Percentiles rank a stretch among this genome's conserved stretches.
phyloP scores from a whole-genome alignment of 2,888 invertebrate genomes.

The Glaucopsyche alexis region DNA sequence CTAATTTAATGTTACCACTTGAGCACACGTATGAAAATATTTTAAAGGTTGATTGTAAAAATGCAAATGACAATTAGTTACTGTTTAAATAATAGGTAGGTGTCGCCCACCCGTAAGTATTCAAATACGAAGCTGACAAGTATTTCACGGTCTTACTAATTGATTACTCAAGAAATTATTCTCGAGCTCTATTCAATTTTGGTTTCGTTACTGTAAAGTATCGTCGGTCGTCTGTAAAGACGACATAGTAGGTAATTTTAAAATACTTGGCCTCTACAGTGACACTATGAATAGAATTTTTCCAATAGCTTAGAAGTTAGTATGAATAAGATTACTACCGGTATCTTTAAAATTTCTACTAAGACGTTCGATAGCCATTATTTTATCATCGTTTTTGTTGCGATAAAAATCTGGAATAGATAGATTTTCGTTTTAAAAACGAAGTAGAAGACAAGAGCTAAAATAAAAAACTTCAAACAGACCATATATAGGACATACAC shows the following conservation, averaged over 20 bases:
- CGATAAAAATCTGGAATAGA: not conserved
- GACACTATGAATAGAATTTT: constrained; percentile 32
- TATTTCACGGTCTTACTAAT: constrained; percentile 74
- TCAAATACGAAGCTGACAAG: constrained; percentile 61
- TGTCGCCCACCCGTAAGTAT: constrained; percentile 56
- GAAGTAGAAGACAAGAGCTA: too few relatives aligned
- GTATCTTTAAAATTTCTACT: not conserved
- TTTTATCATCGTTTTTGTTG: not conserved
- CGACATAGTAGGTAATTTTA: constrained; percentile 59
- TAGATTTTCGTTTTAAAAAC: not conserved
- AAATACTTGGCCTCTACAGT: constrained; percentile 47
- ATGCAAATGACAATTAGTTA: constrained; percentile 65
- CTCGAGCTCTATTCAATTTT: constrained; percentile 54
- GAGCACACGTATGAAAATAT: constrained; percentile 49
- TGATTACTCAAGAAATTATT: constrained; percentile 69
- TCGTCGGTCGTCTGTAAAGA: too few relatives aligned
- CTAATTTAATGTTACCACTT: constrained; percentile 22
- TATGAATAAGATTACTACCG: not conserved
- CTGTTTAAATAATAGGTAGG: constrained; percentile 58
- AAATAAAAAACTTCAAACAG: not conserved
- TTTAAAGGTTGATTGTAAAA: constrained; percentile 67
- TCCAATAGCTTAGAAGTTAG: constrained; percentile 10
- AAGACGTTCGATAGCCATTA: not conserved
- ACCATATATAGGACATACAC: not conserved
- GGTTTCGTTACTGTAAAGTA: constrained; percentile 42